These are phyloP conservation scores for Leptopilina boulardi DNA, from an alignment of 1,140 invertebrate species.

Conservation along the genomic window DNA sequence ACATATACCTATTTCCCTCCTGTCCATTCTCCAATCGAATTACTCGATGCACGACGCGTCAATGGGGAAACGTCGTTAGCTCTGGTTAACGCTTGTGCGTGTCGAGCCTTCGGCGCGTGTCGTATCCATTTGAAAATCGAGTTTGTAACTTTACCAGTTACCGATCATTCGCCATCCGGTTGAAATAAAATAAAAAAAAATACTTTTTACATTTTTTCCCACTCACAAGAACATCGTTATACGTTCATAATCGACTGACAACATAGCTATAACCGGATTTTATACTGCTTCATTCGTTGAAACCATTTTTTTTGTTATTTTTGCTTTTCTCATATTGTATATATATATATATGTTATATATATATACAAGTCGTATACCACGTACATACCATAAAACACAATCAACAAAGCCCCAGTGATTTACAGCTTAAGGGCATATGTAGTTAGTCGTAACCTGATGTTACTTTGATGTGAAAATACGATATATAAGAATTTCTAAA, in stretches of 20 bases:
- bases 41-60: constrained; percentile 70
- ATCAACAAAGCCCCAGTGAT: constrained; percentile 9
- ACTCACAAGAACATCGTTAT: not conserved
- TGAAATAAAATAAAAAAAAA: constrained; percentile 45
- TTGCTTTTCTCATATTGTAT: not conserved
- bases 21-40: constrained; percentile 63
- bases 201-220: constrained; percentile 33
- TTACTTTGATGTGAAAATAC: not conserved
- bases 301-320: constrained; percentile 19
- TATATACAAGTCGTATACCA: not conserved
- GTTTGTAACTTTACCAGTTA: constrained; percentile 64
- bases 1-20: constrained; percentile 33
- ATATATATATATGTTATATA: not conserved
- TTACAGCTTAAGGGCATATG: constrained; percentile 3
- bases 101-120: constrained; percentile 62
- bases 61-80: constrained; percentile 73
- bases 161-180: constrained; percentile 52
- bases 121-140: constrained; percentile 69
- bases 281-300: not conserved
- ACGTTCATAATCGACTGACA: not conserved
- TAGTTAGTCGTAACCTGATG: not conserved
- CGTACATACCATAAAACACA: constrained; percentile 9
- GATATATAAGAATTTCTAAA: not conserved
- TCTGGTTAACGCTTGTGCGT: constrained; percentile 71
- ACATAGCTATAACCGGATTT: constrained; percentile 14